Evolutionary conservation across 2,888 invertebrate genomes (phyloP), one percentile per base, ranked within the genome.

Genomic region (Leptinotarsa juncta): DNA sequence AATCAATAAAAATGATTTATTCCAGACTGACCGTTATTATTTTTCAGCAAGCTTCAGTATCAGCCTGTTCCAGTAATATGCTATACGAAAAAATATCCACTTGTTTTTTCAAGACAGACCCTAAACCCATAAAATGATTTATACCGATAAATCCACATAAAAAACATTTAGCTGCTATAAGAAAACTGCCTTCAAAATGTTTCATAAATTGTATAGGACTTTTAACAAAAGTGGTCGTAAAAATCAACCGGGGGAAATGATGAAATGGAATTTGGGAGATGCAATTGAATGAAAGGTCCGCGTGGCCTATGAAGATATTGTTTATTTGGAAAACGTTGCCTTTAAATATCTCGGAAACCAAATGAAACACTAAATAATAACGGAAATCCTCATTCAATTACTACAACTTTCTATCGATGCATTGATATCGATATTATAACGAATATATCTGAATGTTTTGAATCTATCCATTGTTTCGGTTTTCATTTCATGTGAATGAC

Each of bases 1-100:
- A 55, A 55, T 70, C 67, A 60, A 73, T 73, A 70, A 73, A 67
- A 57, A 73, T 73, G 73, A 73, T 73, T 73, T 73, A 73, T 73
- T 18, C 65, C 32, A 51, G 18, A 66, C 55, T 15, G 32, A 20
- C 16, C 62, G 66, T 60, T 67, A 70, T 73, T 66, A 70, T 53
- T 73, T 70, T 57, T 57, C 70, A 12, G 50, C 69, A 20, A 69
- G 57, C 48, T 4, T 48, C 53, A 10, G 18, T 57, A 23, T 48
- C 20, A 60, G 69, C 60, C 60, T 14, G 4, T 60, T 15, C 23
- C 26, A 15, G 26, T 16, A 62, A 32, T 32, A n/a, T 62, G 32
- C n/a, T 23, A 23, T 23, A 16, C 12, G 32, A n/a, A 62, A 62
- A 60, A 62, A 62, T 57, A 32, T 62, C 62, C 42, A 26, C 42